Conservation (phyloP, 2,888 invertebrate genomes). For the Harpalus rubripes region DNA sequence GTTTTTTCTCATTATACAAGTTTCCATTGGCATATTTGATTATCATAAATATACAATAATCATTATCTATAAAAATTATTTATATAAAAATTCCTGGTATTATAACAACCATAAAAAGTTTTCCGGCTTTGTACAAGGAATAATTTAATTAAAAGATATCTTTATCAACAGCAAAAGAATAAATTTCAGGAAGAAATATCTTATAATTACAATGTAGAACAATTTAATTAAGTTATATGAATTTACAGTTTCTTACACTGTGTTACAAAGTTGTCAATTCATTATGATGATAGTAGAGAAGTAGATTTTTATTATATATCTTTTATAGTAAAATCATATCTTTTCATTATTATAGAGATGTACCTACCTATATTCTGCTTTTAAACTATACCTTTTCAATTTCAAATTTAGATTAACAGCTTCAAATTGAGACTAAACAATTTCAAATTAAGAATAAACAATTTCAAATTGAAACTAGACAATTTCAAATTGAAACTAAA, state of each 20-base stretch:
- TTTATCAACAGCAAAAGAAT: background rate
- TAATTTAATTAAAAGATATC: background rate
- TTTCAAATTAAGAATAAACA: too few species aligned
- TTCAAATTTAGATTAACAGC: too few species aligned
- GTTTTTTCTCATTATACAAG: slow-evolving; percentile 1
- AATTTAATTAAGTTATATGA: background rate
- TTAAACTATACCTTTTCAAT: too few species aligned
- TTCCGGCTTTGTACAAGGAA: slow-evolving; percentile 8
- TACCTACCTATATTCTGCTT: too few species aligned
- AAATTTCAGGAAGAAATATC: background rate
- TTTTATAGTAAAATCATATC: too few species aligned
- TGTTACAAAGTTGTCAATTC: background rate
- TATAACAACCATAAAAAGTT: slow-evolving; percentile 17
- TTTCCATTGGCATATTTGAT: slow-evolving; percentile 15
- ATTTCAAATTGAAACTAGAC: too few species aligned
- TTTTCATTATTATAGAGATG: too few species aligned
- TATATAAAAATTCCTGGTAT: slow-evolving; percentile 5
- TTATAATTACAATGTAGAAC: background rate
- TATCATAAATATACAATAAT: slow-evolving; percentile 27
- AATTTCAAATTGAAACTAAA: too few species aligned
- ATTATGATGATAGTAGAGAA: background rate
- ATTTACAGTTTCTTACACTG: background rate
- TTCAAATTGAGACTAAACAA: too few species aligned
- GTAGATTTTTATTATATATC: too few species aligned
- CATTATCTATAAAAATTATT: slow-evolving; percentile 12